Base-by-base conservation (phyloP, 2,888 invertebrate species). In the Cerceris rybyensis region DNA sequence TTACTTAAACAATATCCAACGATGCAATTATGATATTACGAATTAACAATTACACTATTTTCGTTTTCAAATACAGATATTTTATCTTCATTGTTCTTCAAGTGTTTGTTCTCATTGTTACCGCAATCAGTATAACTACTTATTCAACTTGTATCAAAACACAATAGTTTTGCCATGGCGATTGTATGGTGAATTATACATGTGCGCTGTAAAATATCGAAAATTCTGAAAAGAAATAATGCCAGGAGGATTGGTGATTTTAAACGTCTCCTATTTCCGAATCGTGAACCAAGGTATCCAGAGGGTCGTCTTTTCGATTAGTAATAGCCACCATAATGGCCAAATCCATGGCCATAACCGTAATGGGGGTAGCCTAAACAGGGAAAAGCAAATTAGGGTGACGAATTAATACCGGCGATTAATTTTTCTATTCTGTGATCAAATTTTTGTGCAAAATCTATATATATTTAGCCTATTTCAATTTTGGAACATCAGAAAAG, bases 331-430 rank as follows among this genome's bases (percentile, higher is more conserved):
- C 82, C 84, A 11, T 81, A 86, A 59, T 84, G 77, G 6, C 89
- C 89, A 39, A 80, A 86, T 69, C 88, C 88, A 74, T 82, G 84
- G 9, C 91, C 90, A 28, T 79, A 88, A 57, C 89, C 89, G 16
- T 85, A 84, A 49, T 69, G 80, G 0, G 87, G 86, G 66, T 86
- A 88, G 52, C 89, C 89, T 89, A 76, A 43, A 60, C 58, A 59
- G 43, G 46, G 59, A 80, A 66, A 13, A 82, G 70, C 14, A 71
- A 39, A 72, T 73, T 57, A 64, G 17, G 46, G 60, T 57, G 43
- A 57, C 42, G 49, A 55, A n/a, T n/a, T 55, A 68, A 76, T 66
- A 66, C 64, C 70, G 64, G 76, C 76, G 76, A 78, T 67, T 76
- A 16, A 59, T 76, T 76, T 58, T 61, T 67, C 14, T 58, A 67